Conservation (phyloP, 2,113 vertebrate genomes). For the Tachuris rubrigastra region DNA sequence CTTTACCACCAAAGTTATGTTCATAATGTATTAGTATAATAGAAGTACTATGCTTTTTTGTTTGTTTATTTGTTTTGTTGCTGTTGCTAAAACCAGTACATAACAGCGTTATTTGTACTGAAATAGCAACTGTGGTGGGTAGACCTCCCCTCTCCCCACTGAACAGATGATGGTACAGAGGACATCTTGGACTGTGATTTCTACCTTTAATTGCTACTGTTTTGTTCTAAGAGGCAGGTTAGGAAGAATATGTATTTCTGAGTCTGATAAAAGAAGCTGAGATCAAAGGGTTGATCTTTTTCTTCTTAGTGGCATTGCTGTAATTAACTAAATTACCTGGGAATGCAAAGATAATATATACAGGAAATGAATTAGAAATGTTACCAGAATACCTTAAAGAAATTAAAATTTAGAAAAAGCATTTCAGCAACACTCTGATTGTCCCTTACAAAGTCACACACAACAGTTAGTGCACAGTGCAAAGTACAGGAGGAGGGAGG, state of each 20-base stretch:
- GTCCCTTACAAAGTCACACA: background rate
- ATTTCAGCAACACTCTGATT: background rate
- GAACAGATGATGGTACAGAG: background rate
- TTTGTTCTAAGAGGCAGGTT: background rate
- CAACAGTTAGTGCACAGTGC: background rate
- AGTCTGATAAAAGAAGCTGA: background rate
- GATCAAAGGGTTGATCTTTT: background rate
- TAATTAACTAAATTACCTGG: background rate
- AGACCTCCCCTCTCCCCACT: background rate
- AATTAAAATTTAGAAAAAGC: background rate
- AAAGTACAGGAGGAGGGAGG: background rate
- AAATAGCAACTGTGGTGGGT: background rate
- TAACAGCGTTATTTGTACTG: background rate
- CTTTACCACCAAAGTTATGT: background rate
- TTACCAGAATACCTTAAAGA: constrained; percentile 4
- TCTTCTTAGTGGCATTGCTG: background rate
- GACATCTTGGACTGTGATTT: background rate
- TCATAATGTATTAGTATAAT: background rate
- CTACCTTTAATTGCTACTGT: background rate
- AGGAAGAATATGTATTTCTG: background rate
- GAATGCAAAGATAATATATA: background rate
- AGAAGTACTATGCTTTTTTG: background rate
- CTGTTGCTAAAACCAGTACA: background rate
- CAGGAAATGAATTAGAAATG: background rate
- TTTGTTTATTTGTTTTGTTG: background rate